A percentile compares a stretch with the other conserved stretches of the same genome.
Evolutionary conservation across 2,888 invertebrate genomes (phyloP).

Genomic region (Eilema griseolum): DNA sequence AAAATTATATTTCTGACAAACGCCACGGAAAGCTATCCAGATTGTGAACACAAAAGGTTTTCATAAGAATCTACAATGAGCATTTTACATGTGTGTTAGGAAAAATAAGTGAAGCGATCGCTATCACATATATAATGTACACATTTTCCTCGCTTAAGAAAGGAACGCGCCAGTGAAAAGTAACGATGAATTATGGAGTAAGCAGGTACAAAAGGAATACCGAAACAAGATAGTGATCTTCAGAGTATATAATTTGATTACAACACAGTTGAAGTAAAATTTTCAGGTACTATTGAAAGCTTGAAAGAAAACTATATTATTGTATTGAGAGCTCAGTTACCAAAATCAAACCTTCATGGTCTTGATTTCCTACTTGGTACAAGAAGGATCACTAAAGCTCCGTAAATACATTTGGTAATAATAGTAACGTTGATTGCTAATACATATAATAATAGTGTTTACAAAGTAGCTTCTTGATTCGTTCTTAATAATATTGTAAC

Average conservation of each 20-base stretch:
- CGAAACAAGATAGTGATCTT: constrained; percentile 15
- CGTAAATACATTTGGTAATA: not conserved
- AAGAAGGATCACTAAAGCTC: not conserved
- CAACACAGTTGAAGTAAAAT: not conserved
- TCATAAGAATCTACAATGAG: constrained; percentile 14
- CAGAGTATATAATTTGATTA: not conserved
- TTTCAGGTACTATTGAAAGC: not conserved
- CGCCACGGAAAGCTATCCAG: not conserved
- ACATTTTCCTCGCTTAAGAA: constrained; percentile 36
- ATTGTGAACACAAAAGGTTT: not conserved
- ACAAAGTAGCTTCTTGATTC: not conserved
- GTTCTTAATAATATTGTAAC: not conserved
- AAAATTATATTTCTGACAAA: not conserved
- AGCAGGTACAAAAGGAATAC: constrained; percentile 30
- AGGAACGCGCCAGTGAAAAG: constrained; percentile 37
- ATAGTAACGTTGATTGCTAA: too few relatives aligned
- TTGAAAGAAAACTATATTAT: not conserved
- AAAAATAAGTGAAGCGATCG: constrained; percentile 32
- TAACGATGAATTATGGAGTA: constrained; percentile 37
- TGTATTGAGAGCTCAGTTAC: not conserved
- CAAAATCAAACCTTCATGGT: not conserved
- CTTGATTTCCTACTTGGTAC: not conserved
- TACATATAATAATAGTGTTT: not conserved
- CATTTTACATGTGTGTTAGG: constrained; percentile 11
- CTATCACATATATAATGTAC: constrained; percentile 30